phyloP scores from a whole-genome alignment of 92 coral and sea anemone species.

The Zoanthus gigantus region DNA sequence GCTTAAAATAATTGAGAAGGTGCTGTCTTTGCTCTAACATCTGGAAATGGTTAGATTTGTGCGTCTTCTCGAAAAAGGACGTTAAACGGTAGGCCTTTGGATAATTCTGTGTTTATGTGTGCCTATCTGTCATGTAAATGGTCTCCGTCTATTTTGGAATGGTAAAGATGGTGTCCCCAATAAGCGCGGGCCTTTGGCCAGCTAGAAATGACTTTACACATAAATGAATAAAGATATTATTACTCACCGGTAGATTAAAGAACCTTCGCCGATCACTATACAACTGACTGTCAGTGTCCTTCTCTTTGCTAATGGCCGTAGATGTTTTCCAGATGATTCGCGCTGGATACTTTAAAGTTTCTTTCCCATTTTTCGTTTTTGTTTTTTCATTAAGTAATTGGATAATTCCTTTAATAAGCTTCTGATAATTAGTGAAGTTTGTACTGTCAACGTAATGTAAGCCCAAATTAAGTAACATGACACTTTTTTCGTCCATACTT shows the following conservation, averaged over 20 bases:
- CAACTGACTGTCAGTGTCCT: conserved; percentile 73
- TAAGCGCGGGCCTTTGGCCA: too few relatives aligned
- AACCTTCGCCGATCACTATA: conserved; percentile 81
- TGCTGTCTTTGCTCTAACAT: too few relatives aligned
- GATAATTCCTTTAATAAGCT: conserved; percentile 67
- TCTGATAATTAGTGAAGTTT: conserved; percentile 68
- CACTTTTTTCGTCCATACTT: conserved; percentile 85
- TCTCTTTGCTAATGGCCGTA: conserved; percentile 89
- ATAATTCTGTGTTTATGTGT: too few relatives aligned
- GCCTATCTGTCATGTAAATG: too few relatives aligned
- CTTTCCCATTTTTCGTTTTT: conserved; percentile 19
- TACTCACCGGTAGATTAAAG: conserved; percentile 81
- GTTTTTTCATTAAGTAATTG: conserved; percentile 54
- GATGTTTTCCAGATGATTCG: conserved; percentile 93
- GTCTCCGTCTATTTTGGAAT: too few relatives aligned
- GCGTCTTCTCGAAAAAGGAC: too few relatives aligned
- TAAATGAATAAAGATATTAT: too few relatives aligned
- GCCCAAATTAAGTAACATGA: conserved; percentile 85
- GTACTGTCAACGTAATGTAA: conserved; percentile 79
- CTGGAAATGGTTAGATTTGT: too few relatives aligned
- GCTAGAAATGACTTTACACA: too few relatives aligned
- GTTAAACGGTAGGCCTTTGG: too few relatives aligned
- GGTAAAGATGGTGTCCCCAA: too few relatives aligned
- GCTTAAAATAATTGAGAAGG: too few relatives aligned
- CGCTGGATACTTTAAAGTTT: conserved; percentile 48